These are phyloP conservation scores for Peromyscus eremicus DNA, from an alignment of 2,797 vertebrate species.

Conservation along the genomic window DNA sequence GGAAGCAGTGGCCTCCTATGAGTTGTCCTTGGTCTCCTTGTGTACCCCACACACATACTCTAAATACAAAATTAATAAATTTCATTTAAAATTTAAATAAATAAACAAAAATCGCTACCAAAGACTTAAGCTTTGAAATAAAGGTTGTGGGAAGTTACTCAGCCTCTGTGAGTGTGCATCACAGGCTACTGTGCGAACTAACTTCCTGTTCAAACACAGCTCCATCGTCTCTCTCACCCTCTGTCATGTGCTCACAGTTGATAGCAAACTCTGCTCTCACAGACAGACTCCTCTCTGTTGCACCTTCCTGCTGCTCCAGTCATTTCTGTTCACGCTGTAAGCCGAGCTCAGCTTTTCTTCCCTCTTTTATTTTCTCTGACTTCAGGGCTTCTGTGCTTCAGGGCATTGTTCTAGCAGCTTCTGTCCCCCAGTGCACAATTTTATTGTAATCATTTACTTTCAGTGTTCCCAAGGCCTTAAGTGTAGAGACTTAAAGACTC, in stretches of 20 bases:
- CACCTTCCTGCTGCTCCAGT: not conserved
- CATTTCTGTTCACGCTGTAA: conserved; percentile 23
- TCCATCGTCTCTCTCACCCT: not conserved
- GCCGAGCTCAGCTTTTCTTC: not conserved
- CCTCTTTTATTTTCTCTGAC: conserved; percentile 8
- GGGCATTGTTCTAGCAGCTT: not conserved
- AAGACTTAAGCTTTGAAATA: conserved; percentile 46
- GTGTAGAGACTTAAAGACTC: not conserved
- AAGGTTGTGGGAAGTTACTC: conserved; percentile 34
- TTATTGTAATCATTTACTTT: conserved; percentile 8
- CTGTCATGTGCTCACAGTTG: not conserved
- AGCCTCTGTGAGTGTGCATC: not conserved
- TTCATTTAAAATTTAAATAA: not conserved
- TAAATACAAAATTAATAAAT: not conserved
- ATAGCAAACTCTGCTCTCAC: not conserved
- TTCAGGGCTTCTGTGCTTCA: not conserved
- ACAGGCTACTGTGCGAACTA: not conserved
- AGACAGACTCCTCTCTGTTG: not conserved
- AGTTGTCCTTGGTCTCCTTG: not conserved
- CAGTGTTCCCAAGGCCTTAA: conserved; percentile 38
- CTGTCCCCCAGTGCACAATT: too few species aligned
- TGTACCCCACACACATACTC: not conserved
- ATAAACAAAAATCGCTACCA: not conserved
- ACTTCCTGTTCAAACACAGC: not conserved
- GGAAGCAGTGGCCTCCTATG: not conserved